Conservation (phyloP, 2,113 vertebrate genomes). For the Oryzias celebensis region DNA sequence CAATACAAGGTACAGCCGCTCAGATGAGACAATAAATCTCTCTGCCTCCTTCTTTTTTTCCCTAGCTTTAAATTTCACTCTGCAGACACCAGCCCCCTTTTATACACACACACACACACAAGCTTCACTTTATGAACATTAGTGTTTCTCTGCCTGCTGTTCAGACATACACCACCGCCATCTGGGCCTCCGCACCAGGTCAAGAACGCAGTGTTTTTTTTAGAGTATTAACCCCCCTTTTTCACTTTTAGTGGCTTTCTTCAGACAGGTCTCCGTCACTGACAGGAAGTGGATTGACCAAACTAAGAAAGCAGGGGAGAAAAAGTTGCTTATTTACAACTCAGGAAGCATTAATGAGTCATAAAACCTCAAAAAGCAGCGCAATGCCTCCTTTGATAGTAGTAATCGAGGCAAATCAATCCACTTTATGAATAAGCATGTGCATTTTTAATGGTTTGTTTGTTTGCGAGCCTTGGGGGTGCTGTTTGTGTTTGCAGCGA, state of each 20-base stretch:
- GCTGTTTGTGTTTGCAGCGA: constrained; percentile 61
- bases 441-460: constrained; percentile 79
- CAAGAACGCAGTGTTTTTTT: constrained; percentile 90
- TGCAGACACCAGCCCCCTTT: not conserved
- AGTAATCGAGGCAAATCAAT: constrained; percentile 75
- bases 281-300: constrained; percentile 11
- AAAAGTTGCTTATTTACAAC: constrained; percentile 69
- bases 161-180: constrained; percentile 96
- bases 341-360: constrained; percentile 71
- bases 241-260: constrained; percentile 46
- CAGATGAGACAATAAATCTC: constrained; percentile 97
- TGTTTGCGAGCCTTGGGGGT: constrained; percentile 76
- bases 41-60: constrained; percentile 62
- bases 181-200: constrained; percentile 98
- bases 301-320: constrained; percentile 3
- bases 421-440: constrained; percentile 77
- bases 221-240: constrained; percentile 62
- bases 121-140: constrained; percentile 85
- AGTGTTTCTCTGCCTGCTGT: constrained; percentile 92
- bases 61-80: not conserved
- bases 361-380: constrained; percentile 67
- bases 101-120: constrained; percentile 23
- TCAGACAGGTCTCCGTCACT: constrained; percentile 15
- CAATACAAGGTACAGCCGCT: constrained; percentile 99
- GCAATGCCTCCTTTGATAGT: constrained; percentile 71